Evolutionary conservation across 2,888 invertebrate genomes (phyloP).

Genomic region (Microctonus brassicae): DNA sequence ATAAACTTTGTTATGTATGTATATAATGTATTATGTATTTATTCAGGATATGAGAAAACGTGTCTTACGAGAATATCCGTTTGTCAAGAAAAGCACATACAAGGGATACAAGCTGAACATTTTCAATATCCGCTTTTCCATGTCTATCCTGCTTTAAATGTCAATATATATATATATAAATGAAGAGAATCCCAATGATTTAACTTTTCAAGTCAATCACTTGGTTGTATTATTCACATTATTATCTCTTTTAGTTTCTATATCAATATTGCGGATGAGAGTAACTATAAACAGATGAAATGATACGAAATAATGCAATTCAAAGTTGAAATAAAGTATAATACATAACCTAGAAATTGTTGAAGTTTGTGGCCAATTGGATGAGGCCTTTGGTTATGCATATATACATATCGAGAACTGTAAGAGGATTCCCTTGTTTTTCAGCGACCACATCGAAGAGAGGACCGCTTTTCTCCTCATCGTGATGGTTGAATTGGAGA

Average conservation of each 20-base stretch:
- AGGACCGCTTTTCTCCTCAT: not conserved
- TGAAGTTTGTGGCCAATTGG: not conserved
- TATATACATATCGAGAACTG: slow-evolving; percentile 23
- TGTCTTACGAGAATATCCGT: not conserved
- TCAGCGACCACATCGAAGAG: slow-evolving; percentile 28
- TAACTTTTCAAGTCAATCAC: not conserved
- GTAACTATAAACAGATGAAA: not conserved
- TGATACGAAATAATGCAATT: not conserved
- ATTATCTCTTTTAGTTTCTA: not conserved
- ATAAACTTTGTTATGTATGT: not conserved
- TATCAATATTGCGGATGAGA: not conserved
- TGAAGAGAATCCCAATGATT: not conserved
- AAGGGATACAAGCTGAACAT: not conserved
- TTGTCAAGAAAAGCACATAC: not conserved
- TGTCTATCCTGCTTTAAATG: not conserved
- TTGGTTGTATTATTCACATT: not conserved
- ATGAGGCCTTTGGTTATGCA: not conserved
- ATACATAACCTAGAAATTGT: not conserved
- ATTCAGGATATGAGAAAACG: not conserved
- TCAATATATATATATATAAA: not conserved
- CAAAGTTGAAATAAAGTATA: not conserved
- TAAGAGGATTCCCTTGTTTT: slow-evolving; percentile 46
- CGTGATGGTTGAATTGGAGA: not conserved
- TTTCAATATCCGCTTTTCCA: slow-evolving; percentile 10
- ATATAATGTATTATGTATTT: not conserved